Evolutionary conservation across 2,113 vertebrate species (phyloP), one percentile per base, ranked within the genome.

Genomic region (Laterallus jamaicensis): DNA sequence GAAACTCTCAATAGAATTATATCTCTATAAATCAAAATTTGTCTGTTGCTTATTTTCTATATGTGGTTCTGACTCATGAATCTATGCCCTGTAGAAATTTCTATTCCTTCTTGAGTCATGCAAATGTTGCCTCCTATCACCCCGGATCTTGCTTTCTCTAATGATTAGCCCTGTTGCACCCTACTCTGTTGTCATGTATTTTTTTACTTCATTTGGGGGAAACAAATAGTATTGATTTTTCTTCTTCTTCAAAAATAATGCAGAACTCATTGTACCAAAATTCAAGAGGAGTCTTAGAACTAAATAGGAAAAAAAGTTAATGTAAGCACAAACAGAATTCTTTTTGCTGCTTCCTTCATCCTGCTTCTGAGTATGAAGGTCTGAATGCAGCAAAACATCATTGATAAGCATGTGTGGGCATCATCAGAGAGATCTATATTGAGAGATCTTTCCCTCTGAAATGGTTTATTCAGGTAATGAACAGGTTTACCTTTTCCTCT

Each of bases 1-100:
- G 68, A 80, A 88, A 88, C 49, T 83, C 67, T 91, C 29, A 60
- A 40, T n/a, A 50, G 91, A 91, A 74, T 80, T 77, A 42, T 63
- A 80, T 76, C 47, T 79, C 49, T 82, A 60, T 68, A 93, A 70
- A 95, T 77, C 79, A 91, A 88, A 88, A 86, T n/a, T 75, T 86
- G 8, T 59, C 62, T 40, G n/a, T 69, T 90, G 75, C 69, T 82
- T 85, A 67, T 87, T 95, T 95, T 76, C 71, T 86, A 20, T 86
- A 55, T 84, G 32, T 84, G 73, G 73, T 78, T 96, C 76, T 95
- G 86, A 84, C 62, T 94, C 73, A 91, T 90, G 76, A 86, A 76
- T 92, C 73, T 86, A n/a, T 90, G 90, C n/a, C 80, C 86, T 58
- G 71, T 78, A 84, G 76, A 86, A 86, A 90, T 94, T 83, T 86